phyloP scores from a whole-genome alignment of 2,888 invertebrate genomes.

The Xylota segnis region DNA sequence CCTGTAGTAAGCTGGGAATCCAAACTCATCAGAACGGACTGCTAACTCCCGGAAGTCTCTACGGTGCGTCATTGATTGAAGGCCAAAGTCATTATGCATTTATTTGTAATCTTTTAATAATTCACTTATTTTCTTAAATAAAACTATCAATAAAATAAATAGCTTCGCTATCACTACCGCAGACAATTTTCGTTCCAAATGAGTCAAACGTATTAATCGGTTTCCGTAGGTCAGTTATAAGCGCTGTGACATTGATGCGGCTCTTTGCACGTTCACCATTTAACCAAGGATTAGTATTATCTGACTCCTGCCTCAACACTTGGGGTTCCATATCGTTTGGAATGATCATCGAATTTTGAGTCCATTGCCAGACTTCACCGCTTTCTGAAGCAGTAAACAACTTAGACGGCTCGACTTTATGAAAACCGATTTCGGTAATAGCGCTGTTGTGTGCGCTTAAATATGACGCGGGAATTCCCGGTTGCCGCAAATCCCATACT shows the following conservation, averaged over 20 bases:
- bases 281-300: constrained; percentile 87
- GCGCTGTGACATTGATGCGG: constrained; percentile 86
- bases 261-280: constrained; percentile 89
- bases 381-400: constrained; percentile 91
- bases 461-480: constrained; percentile 92
- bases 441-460: constrained; percentile 91
- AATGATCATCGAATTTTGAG: constrained; percentile 86
- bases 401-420: constrained; percentile 93
- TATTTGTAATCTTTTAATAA: constrained; percentile 5
- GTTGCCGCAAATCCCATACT: constrained; percentile 95
- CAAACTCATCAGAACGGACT: too few species aligned
- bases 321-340: constrained; percentile 77
- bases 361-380: constrained; percentile 97
- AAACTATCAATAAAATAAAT: constrained; percentile 91
- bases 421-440: constrained; percentile 94
- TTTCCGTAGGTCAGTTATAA: constrained; percentile 91
- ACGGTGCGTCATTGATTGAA: too few species aligned
- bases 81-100: background rate
- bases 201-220: constrained; percentile 93
- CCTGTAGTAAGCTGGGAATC: too few species aligned
- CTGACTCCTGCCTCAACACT: constrained; percentile 60
- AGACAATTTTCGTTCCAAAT: constrained; percentile 90
- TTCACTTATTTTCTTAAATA: constrained; percentile 34
- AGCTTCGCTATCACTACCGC: constrained; percentile 95
- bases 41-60: too few species aligned